Percentiles rank a stretch among this genome's conserved stretches.
Evolutionary conservation across 2,888 invertebrate species (phyloP).

Genomic region (Zygothrica quintamaculata): DNA sequence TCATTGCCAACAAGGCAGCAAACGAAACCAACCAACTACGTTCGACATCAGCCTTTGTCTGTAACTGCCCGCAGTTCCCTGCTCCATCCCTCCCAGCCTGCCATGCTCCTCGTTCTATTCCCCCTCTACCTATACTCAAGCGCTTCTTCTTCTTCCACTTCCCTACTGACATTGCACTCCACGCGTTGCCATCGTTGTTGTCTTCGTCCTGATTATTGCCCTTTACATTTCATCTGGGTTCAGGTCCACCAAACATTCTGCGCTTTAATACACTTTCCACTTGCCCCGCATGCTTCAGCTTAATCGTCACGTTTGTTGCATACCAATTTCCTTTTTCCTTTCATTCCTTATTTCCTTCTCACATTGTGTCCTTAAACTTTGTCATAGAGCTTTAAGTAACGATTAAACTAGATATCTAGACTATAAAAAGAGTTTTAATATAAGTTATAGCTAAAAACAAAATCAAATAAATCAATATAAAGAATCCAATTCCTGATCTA

Average conservation of each 20-base stretch:
- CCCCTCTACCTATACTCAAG: background rate
- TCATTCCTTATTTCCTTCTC: too few species aligned
- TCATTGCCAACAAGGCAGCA: slow-evolving; percentile 18
- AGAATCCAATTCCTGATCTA: too few species aligned
- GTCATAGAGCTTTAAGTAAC: too few species aligned
- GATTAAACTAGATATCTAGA: too few species aligned
- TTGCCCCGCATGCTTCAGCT: too few species aligned
- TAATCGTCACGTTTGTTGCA: too few species aligned
- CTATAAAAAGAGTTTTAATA: too few species aligned
- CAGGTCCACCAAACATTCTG: slow-evolving; percentile 54
- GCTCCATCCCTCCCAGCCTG: slow-evolving; percentile 5
- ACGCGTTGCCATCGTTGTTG: slow-evolving; percentile 38
- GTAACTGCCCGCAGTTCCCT: slow-evolving; percentile 22
- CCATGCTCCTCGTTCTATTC: slow-evolving; percentile 8
- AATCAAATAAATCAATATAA: background rate
- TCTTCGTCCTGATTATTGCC: slow-evolving; percentile 54
- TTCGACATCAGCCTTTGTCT: slow-evolving; percentile 66
- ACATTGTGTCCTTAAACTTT: too few species aligned
- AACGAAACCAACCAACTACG: slow-evolving; percentile 51
- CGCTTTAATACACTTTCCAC: slow-evolving; percentile 35
- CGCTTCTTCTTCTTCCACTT: background rate
- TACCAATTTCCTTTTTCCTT: too few species aligned
- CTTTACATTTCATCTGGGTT: slow-evolving; percentile 62
- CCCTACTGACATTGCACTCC: slow-evolving; percentile 37
- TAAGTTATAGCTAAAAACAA: too few species aligned